Evolutionary conservation across 64 coral and sea anemone genomes (phyloP).

Genomic region (Dendrophyllia cribrosa): DNA sequence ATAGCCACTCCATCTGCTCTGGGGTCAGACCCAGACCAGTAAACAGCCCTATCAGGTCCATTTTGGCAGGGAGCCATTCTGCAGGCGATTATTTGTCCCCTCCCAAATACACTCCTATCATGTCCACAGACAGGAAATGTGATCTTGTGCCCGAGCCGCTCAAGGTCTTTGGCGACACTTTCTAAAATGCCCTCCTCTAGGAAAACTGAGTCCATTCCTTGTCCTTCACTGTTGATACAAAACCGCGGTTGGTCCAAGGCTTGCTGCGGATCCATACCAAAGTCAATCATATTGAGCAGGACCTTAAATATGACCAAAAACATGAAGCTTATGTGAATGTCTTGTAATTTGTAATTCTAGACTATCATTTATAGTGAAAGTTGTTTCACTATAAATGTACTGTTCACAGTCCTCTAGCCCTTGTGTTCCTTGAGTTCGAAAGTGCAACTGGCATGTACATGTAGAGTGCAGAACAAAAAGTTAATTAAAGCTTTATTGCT

Average conservation of each 20-base stretch:
- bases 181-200: conserved; percentile 85
- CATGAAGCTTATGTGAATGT: no score
- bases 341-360: no score
- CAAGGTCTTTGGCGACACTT: conserved; percentile 28
- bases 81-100: conserved; percentile 88
- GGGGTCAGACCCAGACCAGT: conserved; percentile 95
- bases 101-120: conserved; percentile 77
- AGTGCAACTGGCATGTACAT: no score
- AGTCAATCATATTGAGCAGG: conserved; percentile 95
- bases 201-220: conserved; percentile 45
- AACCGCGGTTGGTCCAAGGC: conserved; percentile 94
- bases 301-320: conserved; percentile 60
- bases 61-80: conserved; percentile 52
- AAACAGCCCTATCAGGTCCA: conserved; percentile 61
- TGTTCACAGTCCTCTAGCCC: no score
- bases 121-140: conserved; percentile 68
- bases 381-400: no score
- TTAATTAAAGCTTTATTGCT: no score
- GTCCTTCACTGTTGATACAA: conserved; percentile 50
- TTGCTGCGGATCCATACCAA: conserved; percentile 97
- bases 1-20: conserved; percentile 91
- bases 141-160: conserved; percentile 72
- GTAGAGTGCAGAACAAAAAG: neutral
- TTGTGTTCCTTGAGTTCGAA: no score
- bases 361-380: no score